Evolutionary conservation across 2,888 invertebrate species (phyloP), one percentile per base, ranked within the genome.

Genomic region (Megastigmus dorsalis): DNA sequence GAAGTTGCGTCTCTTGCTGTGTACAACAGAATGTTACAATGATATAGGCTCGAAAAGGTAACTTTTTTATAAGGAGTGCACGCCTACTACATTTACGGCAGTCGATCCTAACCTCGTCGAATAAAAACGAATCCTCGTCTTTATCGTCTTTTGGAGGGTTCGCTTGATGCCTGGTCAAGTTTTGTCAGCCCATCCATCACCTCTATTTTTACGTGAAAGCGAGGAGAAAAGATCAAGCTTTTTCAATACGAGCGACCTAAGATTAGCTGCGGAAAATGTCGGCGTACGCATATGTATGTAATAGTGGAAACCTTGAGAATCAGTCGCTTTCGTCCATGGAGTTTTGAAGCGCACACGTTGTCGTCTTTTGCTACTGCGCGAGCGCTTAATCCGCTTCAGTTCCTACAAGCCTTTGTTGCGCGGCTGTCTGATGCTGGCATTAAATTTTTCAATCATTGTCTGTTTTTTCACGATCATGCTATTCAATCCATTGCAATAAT

Each of bases 111-210:
- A 36, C 5, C 41, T 52, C 10, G 41, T 9, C 9, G 7, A 38
- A 48, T n/a, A 33, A 33, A 20, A 41, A 20, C 15, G 59, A 38
- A 6, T 52, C 30, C 30, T 38, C 38, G 30, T 54, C 18, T 57
- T 23, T 62, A 18, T 72, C 36, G 26, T 67, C 15, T 45, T 76
- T 69, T 74, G 81, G 84, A 86, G 81, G 81, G 81, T 85, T 82
- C 86, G 59, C 84, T 86, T 87, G 83, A 83, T 75, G 20, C 1
- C 20, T 1, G 0, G 66, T 76, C 71, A 74, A 76, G 76, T 74
- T 74, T 36, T 15, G 71, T 74, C 13, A 74, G 67, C 33, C 54
- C 60, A 41, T 73, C 70, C 72, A 28, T 18, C 36, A 30, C 28
- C 5, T 18, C 18, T 59, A 36, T 54, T 60, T 52, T 45, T 52